Evolutionary conservation across 2,113 vertebrate genomes (phyloP).

Genomic region (Saguinus imperator): DNA sequence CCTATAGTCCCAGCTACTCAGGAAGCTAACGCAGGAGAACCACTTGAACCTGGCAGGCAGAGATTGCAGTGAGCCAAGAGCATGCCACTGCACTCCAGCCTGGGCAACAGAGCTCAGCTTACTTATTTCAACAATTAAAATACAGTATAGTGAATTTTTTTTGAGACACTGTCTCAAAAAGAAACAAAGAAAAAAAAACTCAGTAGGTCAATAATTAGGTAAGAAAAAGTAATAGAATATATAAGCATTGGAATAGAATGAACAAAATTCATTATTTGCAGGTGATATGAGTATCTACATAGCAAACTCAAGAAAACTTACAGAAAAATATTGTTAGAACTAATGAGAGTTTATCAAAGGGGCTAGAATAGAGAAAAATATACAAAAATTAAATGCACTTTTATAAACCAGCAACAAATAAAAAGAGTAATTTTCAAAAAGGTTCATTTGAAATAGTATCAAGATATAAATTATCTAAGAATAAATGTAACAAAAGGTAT

Average conservation of each 20-base stretch:
- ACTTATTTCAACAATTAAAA: too few species aligned
- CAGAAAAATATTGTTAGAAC: not conserved
- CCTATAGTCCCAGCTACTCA: too few species aligned
- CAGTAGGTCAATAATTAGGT: not conserved
- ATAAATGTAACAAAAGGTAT: not conserved
- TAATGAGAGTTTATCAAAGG: not conserved
- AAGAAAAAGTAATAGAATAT: not conserved
- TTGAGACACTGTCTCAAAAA: too few species aligned
- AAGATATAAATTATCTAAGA: not conserved
- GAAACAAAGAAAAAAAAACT: not conserved
- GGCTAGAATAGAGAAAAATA: not conserved
- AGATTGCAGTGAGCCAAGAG: too few species aligned
- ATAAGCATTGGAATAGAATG: not conserved
- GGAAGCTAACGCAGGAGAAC: too few species aligned
- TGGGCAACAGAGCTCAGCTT: too few species aligned
- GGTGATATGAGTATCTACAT: not conserved
- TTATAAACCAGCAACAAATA: not conserved
- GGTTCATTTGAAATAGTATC: not conserved
- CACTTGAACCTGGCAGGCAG: too few species aligned
- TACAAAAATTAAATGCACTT: not conserved
- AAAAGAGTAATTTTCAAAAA: not conserved
- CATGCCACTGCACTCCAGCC: too few species aligned
- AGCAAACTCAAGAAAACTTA: not conserved
- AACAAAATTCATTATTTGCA: not conserved
- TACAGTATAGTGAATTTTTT: too few species aligned